phyloP scores from a whole-genome alignment of 2,888 invertebrate genomes.

The Nowickia ferox region DNA sequence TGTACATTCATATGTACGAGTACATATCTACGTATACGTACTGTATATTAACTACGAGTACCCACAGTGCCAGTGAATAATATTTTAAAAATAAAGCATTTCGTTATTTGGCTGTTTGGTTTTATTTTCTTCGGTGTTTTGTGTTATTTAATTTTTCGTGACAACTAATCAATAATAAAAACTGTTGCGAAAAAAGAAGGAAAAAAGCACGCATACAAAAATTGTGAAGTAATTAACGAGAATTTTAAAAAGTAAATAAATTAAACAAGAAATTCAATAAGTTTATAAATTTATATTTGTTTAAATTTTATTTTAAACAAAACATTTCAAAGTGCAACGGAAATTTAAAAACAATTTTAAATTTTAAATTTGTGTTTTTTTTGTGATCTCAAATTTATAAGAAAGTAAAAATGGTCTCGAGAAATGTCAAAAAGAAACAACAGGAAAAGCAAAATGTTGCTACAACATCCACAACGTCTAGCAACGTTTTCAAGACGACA shows the following conservation, averaged over 20 bases:
- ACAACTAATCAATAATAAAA: constrained; percentile 70
- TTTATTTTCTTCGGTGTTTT: constrained; percentile 27
- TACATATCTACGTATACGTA: neutral
- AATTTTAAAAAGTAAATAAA: constrained; percentile 27
- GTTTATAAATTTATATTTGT: constrained; percentile 15
- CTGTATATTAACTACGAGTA: constrained; percentile 18
- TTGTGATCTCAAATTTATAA: no score
- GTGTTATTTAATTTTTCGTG: constrained; percentile 56
- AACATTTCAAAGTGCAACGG: constrained; percentile 45
- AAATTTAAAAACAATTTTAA: constrained; percentile 28
- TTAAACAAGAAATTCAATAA: constrained; percentile 8
- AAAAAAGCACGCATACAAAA: constrained; percentile 34
- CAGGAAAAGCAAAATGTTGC: constrained; percentile 73
- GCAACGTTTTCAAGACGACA: neutral
- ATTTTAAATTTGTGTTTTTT: no score
- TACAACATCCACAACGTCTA: constrained; percentile 51
- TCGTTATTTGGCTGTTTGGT: constrained; percentile 56
- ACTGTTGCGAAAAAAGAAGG: constrained; percentile 33
- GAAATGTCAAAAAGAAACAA: constrained; percentile 73
- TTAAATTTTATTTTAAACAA: constrained; percentile 28
- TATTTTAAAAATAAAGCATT: constrained; percentile 70
- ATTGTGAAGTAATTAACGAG: constrained; percentile 28
- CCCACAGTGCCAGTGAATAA: constrained; percentile 64
- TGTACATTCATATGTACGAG: neutral
- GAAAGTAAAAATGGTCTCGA: constrained; percentile 81